phyloP scores from a whole-genome alignment of 2,797 vertebrate species.

The Trematomus bernacchii region DNA sequence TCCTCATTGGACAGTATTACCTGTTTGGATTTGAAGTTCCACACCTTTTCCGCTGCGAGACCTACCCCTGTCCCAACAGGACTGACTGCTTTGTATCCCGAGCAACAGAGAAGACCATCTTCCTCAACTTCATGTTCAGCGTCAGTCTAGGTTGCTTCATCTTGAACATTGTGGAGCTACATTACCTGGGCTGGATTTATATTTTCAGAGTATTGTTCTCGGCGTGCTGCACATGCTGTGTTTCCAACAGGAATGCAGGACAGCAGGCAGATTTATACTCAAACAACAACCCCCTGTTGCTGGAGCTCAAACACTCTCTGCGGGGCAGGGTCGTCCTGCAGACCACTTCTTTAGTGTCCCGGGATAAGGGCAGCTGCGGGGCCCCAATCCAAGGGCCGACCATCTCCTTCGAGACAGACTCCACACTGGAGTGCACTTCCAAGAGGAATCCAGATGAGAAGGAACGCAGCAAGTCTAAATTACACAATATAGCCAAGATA shows the following conservation, averaged over 20 bases:
- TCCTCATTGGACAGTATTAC: conserved; percentile 81
- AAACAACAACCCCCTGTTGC: conserved; percentile 74
- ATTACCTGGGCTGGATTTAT: conserved; percentile 81
- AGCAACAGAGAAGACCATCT: conserved; percentile 83
- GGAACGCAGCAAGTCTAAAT: conserved; percentile 60
- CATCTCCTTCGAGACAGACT: conserved; percentile 84
- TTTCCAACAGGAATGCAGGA: conserved; percentile 42
- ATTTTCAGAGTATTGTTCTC: conserved; percentile 77
- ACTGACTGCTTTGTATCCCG: conserved; percentile 84
- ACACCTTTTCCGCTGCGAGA: conserved; percentile 78
- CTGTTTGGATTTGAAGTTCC: conserved; percentile 83
- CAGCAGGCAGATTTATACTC: conserved; percentile 59
- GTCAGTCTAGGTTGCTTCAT: conserved; percentile 81
- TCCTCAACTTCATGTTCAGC: conserved; percentile 84
- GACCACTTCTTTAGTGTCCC: conserved; percentile 56
- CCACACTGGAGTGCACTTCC: conserved; percentile 74
- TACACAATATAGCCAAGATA: conserved; percentile 67
- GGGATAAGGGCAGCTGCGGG: conserved; percentile 61
- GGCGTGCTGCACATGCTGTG: conserved; percentile 74
- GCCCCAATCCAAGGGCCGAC: conserved; percentile 69
- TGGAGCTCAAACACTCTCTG: conserved; percentile 79
- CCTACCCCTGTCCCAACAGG: conserved; percentile 78
- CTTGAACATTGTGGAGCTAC: conserved; percentile 81
- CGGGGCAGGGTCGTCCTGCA: conserved; percentile 78
- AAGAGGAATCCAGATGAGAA: conserved; percentile 71